Evolutionary conservation across 2,888 invertebrate genomes (phyloP), one percentile per base, ranked within the genome.

Genomic region (Erebia palarica): DNA sequence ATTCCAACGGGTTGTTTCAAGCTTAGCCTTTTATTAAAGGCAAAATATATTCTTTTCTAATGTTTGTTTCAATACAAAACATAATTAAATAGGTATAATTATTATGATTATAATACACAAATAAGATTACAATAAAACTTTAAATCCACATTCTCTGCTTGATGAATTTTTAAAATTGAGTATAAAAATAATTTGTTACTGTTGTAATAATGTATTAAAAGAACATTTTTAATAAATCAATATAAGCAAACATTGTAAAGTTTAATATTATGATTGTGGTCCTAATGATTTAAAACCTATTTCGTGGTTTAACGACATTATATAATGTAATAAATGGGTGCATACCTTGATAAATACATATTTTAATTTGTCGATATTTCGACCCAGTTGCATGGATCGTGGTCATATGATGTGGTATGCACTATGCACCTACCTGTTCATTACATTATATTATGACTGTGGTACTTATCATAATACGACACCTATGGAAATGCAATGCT

Each of bases 181-280:
- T 36, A 36, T 36, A 36, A 36, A 36, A 36, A 36, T 36, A 36
- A 36, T 36, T 36, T 7, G 7, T 36, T 36, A 1, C 36, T 36
- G 7, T 36, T 36, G 36, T 36, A 36, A 36, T 36, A 36, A 36
- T 36, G 7, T 36, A 36, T 36, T 36, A 49, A 3, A 16, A 18
- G 18, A 55, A 16, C 16, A 55, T 55, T 55, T 14, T 63, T n/a
- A 18, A 47, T 21, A 58, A 9, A 66, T 44, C 18, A 68, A 51
- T 51, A 11, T 5, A 51, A 14, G 14, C 13, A 51, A 55, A 3
- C 10, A 55, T 14, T 51, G 10, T 36, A 36, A 4, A 27, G 27
- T 27, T 27, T 3, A 27, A 27, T 27, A 27, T 27, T 1, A 27
- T 27, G 27, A 27, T 27, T 27, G 1, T 27, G 27, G 3, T 27